Evolutionary conservation across 1,140 invertebrate genomes (phyloP).

Genomic region (Aradophagus sp.): DNA sequence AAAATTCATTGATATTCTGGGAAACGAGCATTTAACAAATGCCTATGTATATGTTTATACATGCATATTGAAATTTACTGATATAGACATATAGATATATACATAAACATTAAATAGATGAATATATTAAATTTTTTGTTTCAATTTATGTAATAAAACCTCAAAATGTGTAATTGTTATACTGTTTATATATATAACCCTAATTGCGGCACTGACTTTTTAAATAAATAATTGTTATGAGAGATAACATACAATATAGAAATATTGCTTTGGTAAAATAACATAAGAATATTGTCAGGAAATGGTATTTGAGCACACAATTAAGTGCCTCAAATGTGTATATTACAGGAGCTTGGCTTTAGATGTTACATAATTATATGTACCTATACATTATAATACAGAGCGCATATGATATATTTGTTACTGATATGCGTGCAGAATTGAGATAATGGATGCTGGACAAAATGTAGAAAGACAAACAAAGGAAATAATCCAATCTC

Average conservation of each 20-base stretch:
- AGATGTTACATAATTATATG: constrained; percentile 74
- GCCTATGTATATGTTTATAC: constrained; percentile 14
- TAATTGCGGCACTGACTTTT: constrained; percentile 67
- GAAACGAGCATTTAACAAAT: constrained; percentile 52
- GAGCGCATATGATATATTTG: constrained; percentile 75
- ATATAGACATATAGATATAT: too few species aligned
- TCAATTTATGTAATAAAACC: constrained; percentile 52
- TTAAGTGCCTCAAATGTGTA: constrained; percentile 76
- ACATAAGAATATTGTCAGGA: constrained; percentile 65
- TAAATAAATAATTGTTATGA: constrained; percentile 68
- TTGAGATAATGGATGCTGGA: constrained; percentile 68
- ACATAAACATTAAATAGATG: constrained; percentile 5
- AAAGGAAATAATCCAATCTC: constrained; percentile 67
- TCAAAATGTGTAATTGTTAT: constrained; percentile 58
- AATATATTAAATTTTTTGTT: constrained; percentile 36
- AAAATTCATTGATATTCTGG: constrained; percentile 66
- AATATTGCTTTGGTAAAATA: constrained; percentile 71
- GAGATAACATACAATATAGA: constrained; percentile 70
- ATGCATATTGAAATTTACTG: constrained; percentile 9
- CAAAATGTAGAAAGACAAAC: constrained; percentile 60
- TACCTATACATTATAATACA: constrained; percentile 72
- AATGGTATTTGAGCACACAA: constrained; percentile 74
- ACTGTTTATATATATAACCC: constrained; percentile 58
- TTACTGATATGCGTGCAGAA: constrained; percentile 73
- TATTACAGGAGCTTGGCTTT: constrained; percentile 74